Evolutionary conservation across 2,113 vertebrate species (phyloP).

Genomic region (Chitala chitala): DNA sequence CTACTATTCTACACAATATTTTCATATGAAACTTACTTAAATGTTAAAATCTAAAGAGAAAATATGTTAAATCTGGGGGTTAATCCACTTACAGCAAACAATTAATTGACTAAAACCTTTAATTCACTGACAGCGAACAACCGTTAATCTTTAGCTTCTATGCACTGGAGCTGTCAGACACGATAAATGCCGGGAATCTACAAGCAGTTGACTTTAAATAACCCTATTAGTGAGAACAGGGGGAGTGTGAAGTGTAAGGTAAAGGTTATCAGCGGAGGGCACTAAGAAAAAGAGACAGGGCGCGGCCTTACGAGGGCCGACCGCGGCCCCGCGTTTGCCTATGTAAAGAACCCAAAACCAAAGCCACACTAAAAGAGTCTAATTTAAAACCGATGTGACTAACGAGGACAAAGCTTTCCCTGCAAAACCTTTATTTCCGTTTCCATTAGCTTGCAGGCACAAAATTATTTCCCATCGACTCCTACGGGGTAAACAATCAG

Average conservation of each 20-base stretch:
- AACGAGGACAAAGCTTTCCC: neutral
- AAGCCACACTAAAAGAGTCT: neutral
- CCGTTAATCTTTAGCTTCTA: neutral
- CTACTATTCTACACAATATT: neutral
- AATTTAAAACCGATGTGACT: neutral
- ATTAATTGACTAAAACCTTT: conserved; percentile 14
- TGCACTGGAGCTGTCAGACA: neutral
- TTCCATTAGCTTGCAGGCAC: neutral
- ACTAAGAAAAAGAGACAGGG: neutral
- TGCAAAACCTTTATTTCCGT: conserved; percentile 1
- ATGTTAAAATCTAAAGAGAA: neutral
- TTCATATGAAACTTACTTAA: conserved; percentile 6
- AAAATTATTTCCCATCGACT: conserved; percentile 14
- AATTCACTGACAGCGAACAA: neutral
- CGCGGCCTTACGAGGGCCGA: neutral
- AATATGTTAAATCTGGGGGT: neutral
- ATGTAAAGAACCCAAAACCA: neutral
- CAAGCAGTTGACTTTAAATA: neutral
- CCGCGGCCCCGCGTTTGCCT: neutral
- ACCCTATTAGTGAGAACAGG: neutral
- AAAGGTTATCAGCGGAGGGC: neutral
- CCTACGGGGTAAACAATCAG: neutral
- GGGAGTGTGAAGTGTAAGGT: neutral
- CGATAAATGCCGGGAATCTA: neutral
- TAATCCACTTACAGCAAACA: conserved; percentile 17